A percentile compares a stretch with the other conserved stretches of the same genome.
Evolutionary conservation across 2,797 vertebrate genomes (phyloP).

Genomic region (Enoplosus armatus): DNA sequence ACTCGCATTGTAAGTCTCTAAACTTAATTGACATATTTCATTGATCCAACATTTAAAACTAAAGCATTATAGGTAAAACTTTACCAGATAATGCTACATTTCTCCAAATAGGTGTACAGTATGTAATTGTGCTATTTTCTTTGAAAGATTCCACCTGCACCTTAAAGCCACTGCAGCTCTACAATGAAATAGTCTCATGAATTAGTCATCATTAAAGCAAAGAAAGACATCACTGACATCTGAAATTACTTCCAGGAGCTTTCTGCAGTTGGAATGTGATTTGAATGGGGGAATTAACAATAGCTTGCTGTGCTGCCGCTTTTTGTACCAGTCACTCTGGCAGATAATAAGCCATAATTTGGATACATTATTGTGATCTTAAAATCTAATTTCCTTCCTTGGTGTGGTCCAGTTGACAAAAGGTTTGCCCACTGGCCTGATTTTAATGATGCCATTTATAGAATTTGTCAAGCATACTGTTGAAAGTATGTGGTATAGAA

Average conservation of each 20-base stretch:
- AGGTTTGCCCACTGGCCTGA: conserved; percentile 11
- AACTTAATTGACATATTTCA: neutral
- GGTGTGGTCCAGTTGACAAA: conserved; percentile 25
- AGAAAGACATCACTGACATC: conserved; percentile 24
- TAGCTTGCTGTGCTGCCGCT: conserved; percentile 8
- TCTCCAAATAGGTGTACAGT: neutral
- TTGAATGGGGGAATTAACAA: conserved; percentile 22
- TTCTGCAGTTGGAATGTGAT: conserved; percentile 31
- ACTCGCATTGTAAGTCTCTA: neutral
- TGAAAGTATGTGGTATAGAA: conserved; percentile 4
- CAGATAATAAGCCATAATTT: conserved; percentile 23
- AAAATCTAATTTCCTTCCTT: conserved; percentile 33
- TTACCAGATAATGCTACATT: no score
- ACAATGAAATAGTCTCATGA: conserved; percentile 7
- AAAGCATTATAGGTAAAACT: no score
- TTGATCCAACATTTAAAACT: neutral
- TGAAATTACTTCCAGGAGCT: conserved; percentile 33
- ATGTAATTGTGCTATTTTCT: neutral
- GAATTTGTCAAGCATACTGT: neutral
- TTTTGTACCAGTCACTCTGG: conserved; percentile 6
- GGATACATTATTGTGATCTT: conserved; percentile 36
- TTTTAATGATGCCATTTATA: conserved; percentile 22
- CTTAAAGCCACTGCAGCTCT: conserved; percentile 9
- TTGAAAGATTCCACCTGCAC: neutral
- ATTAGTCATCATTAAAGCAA: conserved; percentile 35